Base-by-base conservation (phyloP, 2,888 invertebrate genomes). In the Limenitis camilla region DNA sequence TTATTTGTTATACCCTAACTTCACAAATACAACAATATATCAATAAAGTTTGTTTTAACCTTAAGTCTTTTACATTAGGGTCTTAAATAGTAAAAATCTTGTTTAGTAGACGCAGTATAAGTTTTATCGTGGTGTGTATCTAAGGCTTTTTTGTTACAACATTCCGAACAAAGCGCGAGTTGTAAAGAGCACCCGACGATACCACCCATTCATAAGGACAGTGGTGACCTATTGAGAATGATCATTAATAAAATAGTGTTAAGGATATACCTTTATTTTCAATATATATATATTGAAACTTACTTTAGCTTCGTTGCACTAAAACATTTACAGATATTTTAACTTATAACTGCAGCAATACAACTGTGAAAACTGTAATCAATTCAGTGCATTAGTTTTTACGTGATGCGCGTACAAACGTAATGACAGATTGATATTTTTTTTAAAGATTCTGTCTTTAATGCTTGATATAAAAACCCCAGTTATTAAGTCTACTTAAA, bases 191-290 rank as follows among this genome's bases (percentile, higher is more conserved):
- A 77, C 69, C 81, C 81, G 84, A 81, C 81, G 77, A 84, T 85
- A 80, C 86, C 87, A 85, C 85, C 86, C 87, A 87, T 87, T 87
- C 87, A 87, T 87, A 73, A 81, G 77, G 81, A 79, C 80, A 78
- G 71, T 83, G 85, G 85, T 86, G 84, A 87, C 84, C 85, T 85
- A 83, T 86, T 84, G 82, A 84, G 79, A 82, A 78, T 77, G 66
- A 70, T 74, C 68, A 68, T 64, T 65, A 49, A 54, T 44, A 75
- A 61, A 64, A 60, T 61, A 52, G 48, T 78, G 64, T 28, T 67
- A 49, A 78, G 78, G 86, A 85, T 64, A 69, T 42, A 65, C 43
- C 53, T 40, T 41, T 19, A 43, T 31, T 42, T 49, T 29, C n/a
- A 45, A 6, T 9, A 28, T 9, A n/a, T 45, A 36, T 5, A 27